Evolutionary conservation across 2,888 invertebrate genomes (phyloP), one percentile per base, ranked within the genome.

Genomic region (Eledone cirrhosa): DNA sequence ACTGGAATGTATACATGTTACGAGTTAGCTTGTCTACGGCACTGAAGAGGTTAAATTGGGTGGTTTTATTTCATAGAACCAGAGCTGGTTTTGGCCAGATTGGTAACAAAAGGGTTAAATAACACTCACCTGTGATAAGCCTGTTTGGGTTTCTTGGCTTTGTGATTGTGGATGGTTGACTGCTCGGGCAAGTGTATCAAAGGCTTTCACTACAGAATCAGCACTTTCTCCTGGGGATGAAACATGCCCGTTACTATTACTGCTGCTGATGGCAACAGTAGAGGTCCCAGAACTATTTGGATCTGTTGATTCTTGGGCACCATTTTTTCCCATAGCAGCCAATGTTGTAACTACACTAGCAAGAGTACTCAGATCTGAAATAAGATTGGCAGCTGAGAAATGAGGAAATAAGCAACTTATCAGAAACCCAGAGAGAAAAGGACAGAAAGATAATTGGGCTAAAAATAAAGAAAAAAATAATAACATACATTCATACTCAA

Each of bases 181-280:
- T 77, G 87, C 92, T 90, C 93, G 93, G 67, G 94, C 93, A 91
- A 94, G 93, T 74, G 94, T 93, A 86, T 95, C 95, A 85, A 95
- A 92, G 0, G 95, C 95, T 90, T 94, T 94, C 53, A 94, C 94
- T 77, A 94, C 94, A 29, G 93, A 91, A 79, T 88, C 88, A 76
- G 83, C 81, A 74, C 83, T 84, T 22, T 82, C 82, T 24, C 72
- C n/a, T 48, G 76, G 76, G 0, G 76, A 76, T 27, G 76, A 76
- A 29, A 48, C 29, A 16, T 76, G 76, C n/a, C 76, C 76, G 24
- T 76, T 76, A 33, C 72, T 72, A 48, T 76, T 76, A 33, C 72
- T 72, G 72, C 72, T 72, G 48, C 80, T 78, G 67, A 80, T 80
- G n/a, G 63, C 67, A 7, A 77, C 47, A 13, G 33, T 47, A 22